Base-by-base conservation (phyloP, 2,888 invertebrate species). In the Tanypteryx hageni region DNA sequence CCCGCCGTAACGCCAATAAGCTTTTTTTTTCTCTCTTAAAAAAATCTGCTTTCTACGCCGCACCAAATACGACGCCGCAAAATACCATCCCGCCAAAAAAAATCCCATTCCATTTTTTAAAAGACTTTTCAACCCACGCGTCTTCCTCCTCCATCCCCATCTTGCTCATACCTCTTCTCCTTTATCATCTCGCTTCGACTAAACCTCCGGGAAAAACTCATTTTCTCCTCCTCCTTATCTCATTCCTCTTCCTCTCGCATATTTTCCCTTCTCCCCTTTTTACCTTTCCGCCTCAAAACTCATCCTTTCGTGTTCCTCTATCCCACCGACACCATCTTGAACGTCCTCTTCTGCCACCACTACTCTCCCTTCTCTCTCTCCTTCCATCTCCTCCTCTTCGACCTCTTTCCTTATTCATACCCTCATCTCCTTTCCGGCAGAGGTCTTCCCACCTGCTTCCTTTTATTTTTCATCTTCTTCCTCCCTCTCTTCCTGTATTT, bases 401-500 rank as follows among this genome's bases (percentile, higher is more conserved):
- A 16, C 44, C 89, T 89, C 89, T 89, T 89, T 89, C 64, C 89
- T 89, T 89, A 89, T 89, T 89, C 89, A 89, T 89, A 64, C 64
- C 59, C 31, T 64, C 89, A 64, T 64, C 89, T 31, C 64, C 89
- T 89, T 89, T 61, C 89, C 64, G 56, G 27, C 84, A 84, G 18
- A 44, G 31, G n/a, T 27, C 86, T 86, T 86, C 27, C 86, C 86
- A 61, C 86, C 86, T 61, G 86, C 86, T 86, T 86, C 86, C 59
- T 16, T 81, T 31, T 18, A 8, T 27, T 59, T 76, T 89, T 44
- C 64, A 89, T 64, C 56, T n/a, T n/a, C 59, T 61, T 86, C 31
- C 85, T 59, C 68, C 76, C 22, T 27, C 76, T 27, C 44, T 44
- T 44, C 44, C 44, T 44, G 44, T 44, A 44, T 44, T n/a, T n/a